These are phyloP conservation scores for Globicephala melas DNA, from an alignment of 2,113 vertebrate genomes.

Conservation along the genomic window DNA sequence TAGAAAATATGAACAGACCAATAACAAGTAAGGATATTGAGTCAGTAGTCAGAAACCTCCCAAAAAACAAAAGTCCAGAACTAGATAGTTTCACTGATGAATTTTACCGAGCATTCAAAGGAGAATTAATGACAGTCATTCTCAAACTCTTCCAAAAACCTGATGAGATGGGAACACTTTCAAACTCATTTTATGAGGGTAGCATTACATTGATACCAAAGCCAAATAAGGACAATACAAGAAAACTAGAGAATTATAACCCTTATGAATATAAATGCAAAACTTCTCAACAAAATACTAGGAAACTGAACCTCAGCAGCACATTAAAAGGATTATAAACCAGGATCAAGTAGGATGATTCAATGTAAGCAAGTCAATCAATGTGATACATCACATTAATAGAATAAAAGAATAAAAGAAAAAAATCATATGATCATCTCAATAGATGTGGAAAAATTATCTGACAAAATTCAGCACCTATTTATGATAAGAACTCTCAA, in stretches of 20 bases:
- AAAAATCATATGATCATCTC: not conserved
- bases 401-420: not conserved
- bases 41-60: not conserved
- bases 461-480: not conserved
- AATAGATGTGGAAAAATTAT: not conserved
- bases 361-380: not conserved
- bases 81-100: not conserved
- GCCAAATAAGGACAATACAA: not conserved
- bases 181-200: not conserved
- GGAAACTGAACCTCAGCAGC: not conserved
- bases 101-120: no score
- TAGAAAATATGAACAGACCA: not conserved
- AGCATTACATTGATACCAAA: not conserved
- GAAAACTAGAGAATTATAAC: not conserved
- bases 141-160: not conserved
- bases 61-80: not conserved
- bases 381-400: not conserved
- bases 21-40: not conserved
- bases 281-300: not conserved
- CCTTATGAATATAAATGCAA: not conserved
- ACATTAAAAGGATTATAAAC: not conserved
- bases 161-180: not conserved
- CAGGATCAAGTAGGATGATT: not conserved
- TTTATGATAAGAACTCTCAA: not conserved
- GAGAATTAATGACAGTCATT: not conserved